phyloP scores from a whole-genome alignment of 1,140 invertebrate genomes.

The Muscidifurax raptorellus region DNA sequence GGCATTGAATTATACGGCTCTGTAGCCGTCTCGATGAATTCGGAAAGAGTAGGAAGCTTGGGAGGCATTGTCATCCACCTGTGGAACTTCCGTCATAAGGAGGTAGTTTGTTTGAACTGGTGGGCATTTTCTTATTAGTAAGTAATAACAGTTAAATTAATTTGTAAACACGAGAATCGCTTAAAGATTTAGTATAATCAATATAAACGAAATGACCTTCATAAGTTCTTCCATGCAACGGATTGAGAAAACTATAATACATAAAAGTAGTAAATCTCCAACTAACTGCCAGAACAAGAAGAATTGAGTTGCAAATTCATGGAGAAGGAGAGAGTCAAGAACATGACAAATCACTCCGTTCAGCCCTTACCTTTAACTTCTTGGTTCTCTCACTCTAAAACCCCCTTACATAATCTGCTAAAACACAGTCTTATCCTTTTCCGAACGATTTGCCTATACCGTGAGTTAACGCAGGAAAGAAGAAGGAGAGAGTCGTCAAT shows the following conservation, averaged over 20 bases:
- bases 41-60: slow-evolving; percentile 28
- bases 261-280: not conserved
- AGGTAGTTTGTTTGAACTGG: too few species aligned
- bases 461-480: slow-evolving; percentile 54
- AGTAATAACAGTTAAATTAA: too few species aligned
- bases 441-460: slow-evolving; percentile 52
- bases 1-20: slow-evolving; percentile 35
- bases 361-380: not conserved
- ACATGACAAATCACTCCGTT: slow-evolving; percentile 17
- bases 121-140: too few species aligned
- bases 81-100: slow-evolving; percentile 11
- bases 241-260: not conserved
- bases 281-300: not conserved
- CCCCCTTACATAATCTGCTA: slow-evolving; percentile 23
- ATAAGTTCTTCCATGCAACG: not conserved
- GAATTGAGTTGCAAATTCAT: not conserved
- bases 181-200: too few species aligned
- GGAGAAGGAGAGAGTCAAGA: not conserved
- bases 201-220: too few species aligned
- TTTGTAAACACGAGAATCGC: too few species aligned
- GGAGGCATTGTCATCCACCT: slow-evolving; percentile 24
- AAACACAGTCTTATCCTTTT: slow-evolving; percentile 52
- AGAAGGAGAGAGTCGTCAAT: slow-evolving; percentile 55
- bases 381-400: not conserved
- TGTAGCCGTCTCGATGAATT: slow-evolving; percentile 19